Evolutionary conservation across 2,888 invertebrate species (phyloP), one percentile per base, ranked within the genome.

Genomic region (Nymphalis polychloros): DNA sequence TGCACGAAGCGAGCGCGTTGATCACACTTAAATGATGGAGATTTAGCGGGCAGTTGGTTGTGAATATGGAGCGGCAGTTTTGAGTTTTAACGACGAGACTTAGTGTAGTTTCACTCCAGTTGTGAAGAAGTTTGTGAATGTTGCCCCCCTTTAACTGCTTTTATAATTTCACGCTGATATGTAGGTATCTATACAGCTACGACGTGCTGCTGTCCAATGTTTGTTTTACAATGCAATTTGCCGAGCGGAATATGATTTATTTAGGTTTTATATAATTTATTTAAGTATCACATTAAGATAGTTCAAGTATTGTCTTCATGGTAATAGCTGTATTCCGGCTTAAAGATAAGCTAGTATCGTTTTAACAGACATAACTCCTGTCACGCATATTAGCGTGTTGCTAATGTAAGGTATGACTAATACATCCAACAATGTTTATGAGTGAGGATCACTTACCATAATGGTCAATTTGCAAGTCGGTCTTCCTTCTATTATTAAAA

Each of bases 21-120:
- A 77, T 78, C 79, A 81, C 79, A 80, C 81, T 80, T 75, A 75
- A 76, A 75, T 81, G 78, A 81, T 80, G 78, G 77, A 75, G 77
- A 79, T 79, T 83, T 82, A 83, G 83, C 78, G 81, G 79, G 75
- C 78, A 79, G 78, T 73, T 77, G 72, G 78, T 79, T 75, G 72
- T 81, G 82, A 83, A 84, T 82, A 82, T 81, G 81, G 79, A 81
- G 78, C 76, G 79, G 78, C 76, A 81, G 82, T 84, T 86, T 79
- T 78, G 83, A 68, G 69, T 86, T 87, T 84, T 83, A 85, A 86
- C 84, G 84, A 81, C 83, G 74, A 73, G 78, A 80, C 82, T 84
- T 84, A 80, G 79, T 73, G 70, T 63, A 59, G 55, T 61, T 59
- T 47, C 35, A 61, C 65, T 69, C 52, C 35, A 52, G 50, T 65